Evolutionary conservation across 2,797 vertebrate genomes (phyloP).

Genomic region (Pseudotriccus pelzelni): DNA sequence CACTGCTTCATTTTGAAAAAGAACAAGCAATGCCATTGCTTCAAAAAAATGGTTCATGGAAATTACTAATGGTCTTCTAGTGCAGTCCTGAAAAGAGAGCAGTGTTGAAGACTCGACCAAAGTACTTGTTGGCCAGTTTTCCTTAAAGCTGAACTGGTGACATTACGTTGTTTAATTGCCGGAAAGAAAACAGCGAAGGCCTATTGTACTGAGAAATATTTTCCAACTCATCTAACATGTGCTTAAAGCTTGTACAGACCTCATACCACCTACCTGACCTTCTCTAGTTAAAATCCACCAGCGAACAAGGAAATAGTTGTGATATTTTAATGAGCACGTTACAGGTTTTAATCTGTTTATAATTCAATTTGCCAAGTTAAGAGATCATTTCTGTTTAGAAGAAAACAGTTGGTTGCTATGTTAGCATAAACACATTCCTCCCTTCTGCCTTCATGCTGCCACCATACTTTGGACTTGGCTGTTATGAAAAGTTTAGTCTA

Average conservation of each 20-base stretch:
- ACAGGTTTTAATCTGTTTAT: conserved; percentile 26
- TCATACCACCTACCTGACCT: background rate
- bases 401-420: conserved; percentile 21
- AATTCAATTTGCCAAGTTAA: conserved; percentile 7
- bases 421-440: conserved; percentile 41
- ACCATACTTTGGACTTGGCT: background rate
- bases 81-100: background rate
- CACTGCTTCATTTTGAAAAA: background rate
- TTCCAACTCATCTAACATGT: background rate
- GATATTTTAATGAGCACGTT: conserved; percentile 12
- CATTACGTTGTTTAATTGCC: conserved; percentile 26
- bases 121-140: background rate
- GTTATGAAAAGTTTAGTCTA: conserved; percentile 31
- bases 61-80: background rate
- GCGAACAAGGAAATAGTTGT: background rate
- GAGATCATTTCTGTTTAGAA: conserved; percentile 1
- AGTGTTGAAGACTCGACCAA: background rate
- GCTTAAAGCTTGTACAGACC: background rate
- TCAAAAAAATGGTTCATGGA: background rate
- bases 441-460: background rate
- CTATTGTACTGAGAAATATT: conserved; percentile 39
- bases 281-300: background rate
- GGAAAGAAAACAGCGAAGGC: background rate
- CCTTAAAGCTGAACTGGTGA: background rate
- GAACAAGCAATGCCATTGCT: background rate